Evolutionary conservation across 2,888 invertebrate species (phyloP).

Genomic region (Tipula confusa): DNA sequence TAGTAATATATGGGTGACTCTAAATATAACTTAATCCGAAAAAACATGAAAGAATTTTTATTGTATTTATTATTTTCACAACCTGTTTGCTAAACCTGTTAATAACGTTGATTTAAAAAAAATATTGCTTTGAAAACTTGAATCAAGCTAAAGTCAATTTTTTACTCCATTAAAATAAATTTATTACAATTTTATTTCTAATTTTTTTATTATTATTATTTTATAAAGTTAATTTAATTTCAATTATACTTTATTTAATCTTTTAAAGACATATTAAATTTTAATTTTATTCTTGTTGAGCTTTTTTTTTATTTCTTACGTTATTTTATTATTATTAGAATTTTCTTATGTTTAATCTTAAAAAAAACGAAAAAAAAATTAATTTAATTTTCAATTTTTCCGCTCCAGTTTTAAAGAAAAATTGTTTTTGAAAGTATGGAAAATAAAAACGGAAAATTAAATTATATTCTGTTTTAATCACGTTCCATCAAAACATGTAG

Average conservation of each 20-base stretch:
- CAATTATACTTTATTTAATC: constrained; percentile 20
- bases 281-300: neutral
- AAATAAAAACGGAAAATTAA: neutral
- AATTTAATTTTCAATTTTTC: constrained; percentile 20
- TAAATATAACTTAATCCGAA: neutral
- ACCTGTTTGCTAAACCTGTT: neutral
- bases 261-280: constrained; percentile 25
- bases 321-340: constrained; percentile 16
- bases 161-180: neutral
- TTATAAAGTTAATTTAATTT: neutral
- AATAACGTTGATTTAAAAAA: neutral
- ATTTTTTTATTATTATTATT: neutral
- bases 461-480: constrained; percentile 20
- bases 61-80: no score
- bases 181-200: neutral
- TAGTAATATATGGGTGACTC: neutral
- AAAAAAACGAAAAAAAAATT: neutral
- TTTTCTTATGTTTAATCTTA: neutral
- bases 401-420: neutral
- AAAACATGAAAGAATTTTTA: neutral
- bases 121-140: neutral
- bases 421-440: neutral
- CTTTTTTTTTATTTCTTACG: neutral
- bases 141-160: neutral
- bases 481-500: constrained; percentile 9